Evolutionary conservation across 2,888 invertebrate species (phyloP), one percentile per base, ranked within the genome.

Genomic region (Acholoe squamosa): DNA sequence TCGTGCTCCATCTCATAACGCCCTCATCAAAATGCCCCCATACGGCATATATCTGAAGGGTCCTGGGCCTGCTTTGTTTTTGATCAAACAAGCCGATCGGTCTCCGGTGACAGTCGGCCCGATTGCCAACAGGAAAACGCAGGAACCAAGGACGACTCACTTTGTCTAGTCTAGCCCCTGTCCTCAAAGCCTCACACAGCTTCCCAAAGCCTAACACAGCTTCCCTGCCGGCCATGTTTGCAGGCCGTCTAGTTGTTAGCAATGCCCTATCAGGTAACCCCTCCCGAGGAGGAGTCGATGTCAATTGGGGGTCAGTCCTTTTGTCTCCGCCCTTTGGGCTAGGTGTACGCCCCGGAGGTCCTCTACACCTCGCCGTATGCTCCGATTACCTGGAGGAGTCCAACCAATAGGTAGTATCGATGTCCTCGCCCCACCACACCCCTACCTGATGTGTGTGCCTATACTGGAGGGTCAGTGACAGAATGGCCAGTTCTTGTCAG

Each of bases 101-200:
- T 71, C 71, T 28, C 71, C 25, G 71, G 71, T 71, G 71, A 71
- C 28, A 71, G 71, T 22, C 71, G 71, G 71, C 28, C 28, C 31
- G 19, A 61, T 61, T 25, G 71, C 28, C 14, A 28, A 28, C n/a
- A 25, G 28, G 71, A 28, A 71, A 14, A 61, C 61, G 12, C 3
- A 19, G n/a, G 7, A n/a, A 61, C 61, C 61, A 61, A 19, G 28
- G 71, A 71, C 25, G 71, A 71, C 71, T 28, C 12, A 71, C 25
- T n/a, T 28, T 71, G 28, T 25, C 71, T 25, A 28, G 71, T 28
- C 71, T 25, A n/a, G 71, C 14, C 71, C 71, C 25, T 25, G 7
- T 16, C 25, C 43, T 10, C 61, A 7, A 14, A 19, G 3, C 61
- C 61, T 19, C 61, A 43, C 43, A 43, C 28, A n/a, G n/a, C n/a